These are phyloP conservation scores for Rhinichthys osculus DNA, from an alignment of 2,797 vertebrate species.

Conservation along the genomic window DNA sequence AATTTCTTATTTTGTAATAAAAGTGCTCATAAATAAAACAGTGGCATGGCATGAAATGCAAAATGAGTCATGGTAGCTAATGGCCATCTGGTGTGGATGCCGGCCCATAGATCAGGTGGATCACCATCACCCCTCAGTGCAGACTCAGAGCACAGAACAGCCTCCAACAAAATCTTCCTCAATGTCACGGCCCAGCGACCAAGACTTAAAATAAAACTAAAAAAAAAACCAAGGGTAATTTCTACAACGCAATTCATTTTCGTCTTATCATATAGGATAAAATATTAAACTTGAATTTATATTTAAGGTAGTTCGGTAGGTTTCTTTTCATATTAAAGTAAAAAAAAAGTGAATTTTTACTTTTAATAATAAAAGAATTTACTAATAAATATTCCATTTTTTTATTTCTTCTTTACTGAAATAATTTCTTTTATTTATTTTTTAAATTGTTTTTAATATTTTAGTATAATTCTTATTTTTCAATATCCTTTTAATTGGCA, in stretches of 20 bases:
- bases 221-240: not conserved
- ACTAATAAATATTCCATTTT: not conserved
- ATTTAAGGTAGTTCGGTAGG: not conserved
- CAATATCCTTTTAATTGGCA: not conserved
- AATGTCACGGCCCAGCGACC: not conserved
- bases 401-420: not conserved
- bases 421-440: not conserved
- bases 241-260: not conserved
- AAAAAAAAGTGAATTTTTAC: not conserved
- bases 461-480: not conserved
- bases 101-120: constrained; percentile 12
- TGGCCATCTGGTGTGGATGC: constrained; percentile 35
- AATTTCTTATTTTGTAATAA: constrained; percentile 20
- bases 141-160: not conserved
- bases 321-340: not conserved
- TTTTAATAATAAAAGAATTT: not conserved
- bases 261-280: not conserved
- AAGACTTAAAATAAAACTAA: not conserved
- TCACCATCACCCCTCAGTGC: not conserved
- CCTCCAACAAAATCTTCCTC: constrained; percentile 22
- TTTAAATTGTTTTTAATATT: not conserved
- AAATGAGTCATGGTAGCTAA: constrained; percentile 32
- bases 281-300: not conserved
- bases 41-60: constrained; percentile 19
- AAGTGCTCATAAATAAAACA: constrained; percentile 38